Conservation (phyloP, 2,888 invertebrate species). For the Parascotia fuliginaria region DNA sequence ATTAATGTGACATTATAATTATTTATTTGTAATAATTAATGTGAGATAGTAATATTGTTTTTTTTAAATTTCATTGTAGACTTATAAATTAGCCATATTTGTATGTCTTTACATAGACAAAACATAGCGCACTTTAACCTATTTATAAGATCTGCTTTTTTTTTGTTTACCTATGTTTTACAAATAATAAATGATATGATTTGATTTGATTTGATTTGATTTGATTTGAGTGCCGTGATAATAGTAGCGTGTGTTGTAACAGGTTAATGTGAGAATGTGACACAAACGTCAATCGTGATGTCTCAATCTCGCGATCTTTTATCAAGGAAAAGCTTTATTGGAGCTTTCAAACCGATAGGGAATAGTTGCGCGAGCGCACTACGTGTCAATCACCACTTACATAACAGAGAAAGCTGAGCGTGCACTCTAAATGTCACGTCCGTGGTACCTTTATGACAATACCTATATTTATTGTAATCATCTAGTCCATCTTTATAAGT, state of each 20-base stretch:
- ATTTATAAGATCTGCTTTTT: no score
- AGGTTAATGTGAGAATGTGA: conserved; percentile 52
- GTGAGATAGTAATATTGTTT: no score
- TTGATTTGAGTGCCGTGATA: no score
- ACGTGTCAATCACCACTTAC: conserved; percentile 76
- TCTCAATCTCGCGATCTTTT: conserved; percentile 75
- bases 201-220: no score
- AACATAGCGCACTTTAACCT: no score
- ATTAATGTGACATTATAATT: no score
- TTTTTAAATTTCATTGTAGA: no score
- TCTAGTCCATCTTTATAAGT: conserved; percentile 3
- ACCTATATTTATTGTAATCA: conserved; percentile 34
- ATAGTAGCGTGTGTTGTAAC: conserved; percentile 14
- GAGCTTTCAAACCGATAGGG: conserved; percentile 61
- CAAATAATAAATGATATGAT: no score
- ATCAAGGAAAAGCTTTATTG: conserved; percentile 70
- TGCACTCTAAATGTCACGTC: conserved; percentile 64
- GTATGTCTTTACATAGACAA: no score
- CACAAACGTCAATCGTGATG: conserved; percentile 66
- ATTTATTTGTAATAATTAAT: no score
- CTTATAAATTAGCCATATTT: no score
- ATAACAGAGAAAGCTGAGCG: conserved; percentile 68
- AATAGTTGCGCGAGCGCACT: conserved; percentile 65
- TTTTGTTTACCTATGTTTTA: no score
- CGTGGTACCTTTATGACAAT: conserved; percentile 50